Evolutionary conservation across 2,888 invertebrate species (phyloP), one percentile per base, ranked within the genome.

Genomic region (Apamea monoglypha): DNA sequence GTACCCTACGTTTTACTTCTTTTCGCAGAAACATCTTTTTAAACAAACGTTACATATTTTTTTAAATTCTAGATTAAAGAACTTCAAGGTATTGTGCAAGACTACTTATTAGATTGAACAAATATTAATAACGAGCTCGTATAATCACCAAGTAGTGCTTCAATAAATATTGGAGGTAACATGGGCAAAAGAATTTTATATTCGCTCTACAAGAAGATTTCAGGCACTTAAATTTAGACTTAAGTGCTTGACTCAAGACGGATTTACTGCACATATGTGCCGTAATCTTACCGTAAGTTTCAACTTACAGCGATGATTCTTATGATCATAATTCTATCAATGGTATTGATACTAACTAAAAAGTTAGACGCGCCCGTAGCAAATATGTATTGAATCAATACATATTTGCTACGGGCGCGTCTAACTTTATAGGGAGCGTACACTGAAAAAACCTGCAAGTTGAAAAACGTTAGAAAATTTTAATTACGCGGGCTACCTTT

Each of bases 261-360:
- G n/a, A n/a, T n/a, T n/a, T n/a, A n/a, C n/a, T n/a, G n/a, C n/a
- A n/a, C n/a, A n/a, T n/a, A n/a, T n/a, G n/a, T n/a, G n/a, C n/a
- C n/a, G 44, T 25, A 70, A 79, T 64, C 56, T 84, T 64, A 44
- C 50, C 50, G 59, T 25, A 73, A 69, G 53, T 70, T 59, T 32
- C 3, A 40, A 75, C 21, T 61, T 66, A 68, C 5, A 36, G 25
- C 7, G 14, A n/a, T 40, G 16, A 40, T n/a, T n/a, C 16, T 67
- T 40, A n/a, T n/a, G 25, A n/a, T 25, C 25, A 40, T 40, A n/a
- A 66, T 40, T 40, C 16, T 40, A 40, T 16, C 40, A 25, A 40
- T 25, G 12, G 44, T 10, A 44, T 44, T 44, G 44, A 44, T 10
- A 44, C 12, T 44, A 12, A 44, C 10, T 44, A 44, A 44, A 44